phyloP scores from a whole-genome alignment of 2,888 invertebrate genomes.

The Eugnorisma glareosa region DNA sequence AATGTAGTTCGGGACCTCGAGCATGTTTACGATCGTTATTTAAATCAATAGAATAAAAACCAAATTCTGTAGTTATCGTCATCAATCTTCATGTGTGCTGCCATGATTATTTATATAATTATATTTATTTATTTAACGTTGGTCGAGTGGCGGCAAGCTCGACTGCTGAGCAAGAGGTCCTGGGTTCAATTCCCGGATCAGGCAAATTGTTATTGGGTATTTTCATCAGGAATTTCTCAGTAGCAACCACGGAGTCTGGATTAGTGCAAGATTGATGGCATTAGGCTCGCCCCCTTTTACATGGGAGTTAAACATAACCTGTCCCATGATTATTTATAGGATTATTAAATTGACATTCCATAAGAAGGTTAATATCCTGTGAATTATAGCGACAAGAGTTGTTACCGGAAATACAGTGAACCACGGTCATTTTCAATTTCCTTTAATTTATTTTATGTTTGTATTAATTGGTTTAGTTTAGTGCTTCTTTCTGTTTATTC shows the following conservation, averaged over 20 bases:
- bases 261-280: not conserved
- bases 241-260: not conserved
- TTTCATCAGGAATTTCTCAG: not conserved
- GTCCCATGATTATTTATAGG: not conserved
- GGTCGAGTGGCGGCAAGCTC: not conserved
- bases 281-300: not conserved
- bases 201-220: not conserved
- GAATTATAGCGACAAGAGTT: not conserved
- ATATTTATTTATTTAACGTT: not conserved
- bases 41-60: not conserved
- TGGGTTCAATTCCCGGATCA: not conserved
- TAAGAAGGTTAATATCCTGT: constrained; percentile 10
- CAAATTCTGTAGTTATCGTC: not conserved
- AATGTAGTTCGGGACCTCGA: not conserved
- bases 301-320: not conserved
- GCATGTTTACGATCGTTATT: not conserved
- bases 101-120: not conserved
- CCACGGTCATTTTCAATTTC: constrained; percentile 19
- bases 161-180: not conserved
- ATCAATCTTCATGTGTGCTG: not conserved
- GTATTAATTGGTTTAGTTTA: not conserved
- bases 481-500: not conserved
- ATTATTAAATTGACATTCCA: not conserved
- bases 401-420: not conserved
- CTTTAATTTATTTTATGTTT: constrained; percentile 3